A percentile compares a stretch with the other conserved stretches of the same genome.
These are phyloP conservation scores for Linyphia triangularis DNA, from an alignment of 2,888 invertebrate species.

Conservation along the genomic window DNA sequence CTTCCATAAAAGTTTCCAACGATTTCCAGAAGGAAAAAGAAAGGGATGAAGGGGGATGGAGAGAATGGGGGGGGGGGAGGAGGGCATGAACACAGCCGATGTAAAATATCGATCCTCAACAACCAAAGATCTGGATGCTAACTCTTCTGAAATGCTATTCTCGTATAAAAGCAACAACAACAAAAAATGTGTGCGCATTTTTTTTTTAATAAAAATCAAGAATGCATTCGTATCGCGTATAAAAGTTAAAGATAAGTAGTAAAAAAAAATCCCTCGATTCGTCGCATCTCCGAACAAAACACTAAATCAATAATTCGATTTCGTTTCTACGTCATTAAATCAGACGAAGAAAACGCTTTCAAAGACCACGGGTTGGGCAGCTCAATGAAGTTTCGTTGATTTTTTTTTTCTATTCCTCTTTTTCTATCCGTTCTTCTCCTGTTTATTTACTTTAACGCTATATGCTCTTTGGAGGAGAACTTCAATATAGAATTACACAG, in stretches of 20 bases:
- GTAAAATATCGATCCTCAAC: constrained; percentile 57
- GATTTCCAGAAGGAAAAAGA: constrained; percentile 26
- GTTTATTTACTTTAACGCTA: constrained; percentile 55
- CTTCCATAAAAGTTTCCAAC: constrained; percentile 72
- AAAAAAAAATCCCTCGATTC: constrained; percentile 41
- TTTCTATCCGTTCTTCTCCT: constrained; percentile 13
- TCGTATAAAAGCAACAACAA: neutral
- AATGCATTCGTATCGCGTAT: constrained; percentile 49
- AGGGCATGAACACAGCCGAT: neutral
- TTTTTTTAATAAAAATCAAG: neutral
- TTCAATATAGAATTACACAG: constrained; percentile 60
- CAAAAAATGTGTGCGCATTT: too few species aligned
- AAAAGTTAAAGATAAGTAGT: constrained; percentile 42
- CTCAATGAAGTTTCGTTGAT: constrained; percentile 55
- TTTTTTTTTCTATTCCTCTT: constrained; percentile 25
- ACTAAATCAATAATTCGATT: constrained; percentile 74
- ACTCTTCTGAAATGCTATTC: constrained; percentile 52
- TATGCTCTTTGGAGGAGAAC: constrained; percentile 37
- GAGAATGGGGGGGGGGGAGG: neutral
- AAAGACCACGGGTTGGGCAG: constrained; percentile 59
- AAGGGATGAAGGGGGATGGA: neutral
- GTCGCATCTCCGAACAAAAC: constrained; percentile 70
- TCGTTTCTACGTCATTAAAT: constrained; percentile 71
- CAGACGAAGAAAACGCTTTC: constrained; percentile 63
- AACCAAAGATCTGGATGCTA: constrained; percentile 61